Base-by-base conservation (phyloP, 2,797 vertebrate genomes). In the Cyclopterus lumpus region DNA sequence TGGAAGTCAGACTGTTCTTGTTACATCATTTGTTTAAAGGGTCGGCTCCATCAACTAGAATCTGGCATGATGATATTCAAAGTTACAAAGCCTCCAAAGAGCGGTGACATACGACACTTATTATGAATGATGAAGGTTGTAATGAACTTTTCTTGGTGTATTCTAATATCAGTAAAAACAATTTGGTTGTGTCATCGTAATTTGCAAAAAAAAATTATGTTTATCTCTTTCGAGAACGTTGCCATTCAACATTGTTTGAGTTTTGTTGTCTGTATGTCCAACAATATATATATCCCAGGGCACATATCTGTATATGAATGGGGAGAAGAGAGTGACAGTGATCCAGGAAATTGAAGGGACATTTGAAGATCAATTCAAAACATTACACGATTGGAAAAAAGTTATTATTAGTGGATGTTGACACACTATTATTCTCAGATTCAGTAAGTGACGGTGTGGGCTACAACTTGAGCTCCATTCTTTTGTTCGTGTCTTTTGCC, bases 1-100 rank as follows among this genome's bases (percentile, higher is more conserved):
- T 14, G 26, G 51, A 68, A 62, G 51, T 69, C 65, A 44, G 20
- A 32, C 22, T 30, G 32, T 63, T 32, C 20, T n/a, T 49, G 38
- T 30, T 36, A 55, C 11, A 14, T 1, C 1, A 12, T 63, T 22
- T 24, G 14, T 72, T 55, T n/a, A 30, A 71, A 44, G 49, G 6
- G 8, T 24, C 42, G 3, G 14, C 8, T 46, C 38, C 26, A 20
- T 40, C 26, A 65, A 16, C 18, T 14, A 48, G 36, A 30, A 12
- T 49, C 12, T 62, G 51, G 16, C n/a, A 5, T 53, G 48, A 32
- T 44, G 26, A 53, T 67, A 42, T 40, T 34, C 49, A 67, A 40
- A 16, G 3, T 2, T 18, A 46, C 6, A 10, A 59, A 6, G n/a
- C 15, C 51, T 40, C 8, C 9, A 67, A n/a, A n/a, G 32, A 28